Conservation (phyloP, 1,140 invertebrate species). For the Aplysia californica region DNA sequence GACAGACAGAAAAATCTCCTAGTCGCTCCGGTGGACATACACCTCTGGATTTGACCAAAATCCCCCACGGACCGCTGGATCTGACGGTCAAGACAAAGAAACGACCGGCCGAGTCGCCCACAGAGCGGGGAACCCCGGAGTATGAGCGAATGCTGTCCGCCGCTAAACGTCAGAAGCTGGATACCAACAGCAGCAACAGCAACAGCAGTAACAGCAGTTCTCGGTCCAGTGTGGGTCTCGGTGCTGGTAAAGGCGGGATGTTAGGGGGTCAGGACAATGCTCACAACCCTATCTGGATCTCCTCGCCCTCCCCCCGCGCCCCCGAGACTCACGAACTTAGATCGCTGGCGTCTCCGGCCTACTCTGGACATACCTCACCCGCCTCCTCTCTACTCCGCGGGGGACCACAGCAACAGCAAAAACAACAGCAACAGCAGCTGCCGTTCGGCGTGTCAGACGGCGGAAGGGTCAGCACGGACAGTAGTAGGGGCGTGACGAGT, state of each 20-base stretch:
- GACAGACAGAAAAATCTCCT: background rate
- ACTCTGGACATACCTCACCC: background rate
- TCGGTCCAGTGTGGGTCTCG: background rate
- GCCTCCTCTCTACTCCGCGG: background rate
- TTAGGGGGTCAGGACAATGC: background rate
- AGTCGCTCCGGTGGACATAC: background rate
- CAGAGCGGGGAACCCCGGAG: background rate
- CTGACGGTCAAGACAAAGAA: conserved; percentile 40
- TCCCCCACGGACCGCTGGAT: conserved; percentile 37
- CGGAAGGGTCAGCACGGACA: background rate
- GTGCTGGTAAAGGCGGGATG: no score
- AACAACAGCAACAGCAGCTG: background rate
- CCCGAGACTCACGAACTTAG: conserved; percentile 5
- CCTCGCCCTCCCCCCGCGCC: conserved; percentile 8
- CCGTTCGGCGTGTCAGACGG: background rate
- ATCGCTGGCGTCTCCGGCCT: conserved; percentile 2
- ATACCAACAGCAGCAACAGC: background rate
- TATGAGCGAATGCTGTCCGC: conserved; percentile 6
- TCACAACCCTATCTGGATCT: conserved; percentile 16
- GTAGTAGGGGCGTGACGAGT: background rate
- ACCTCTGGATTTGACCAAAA: conserved; percentile 37
- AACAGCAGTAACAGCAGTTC: conserved; percentile 6
- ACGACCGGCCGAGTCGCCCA: conserved; percentile 24
- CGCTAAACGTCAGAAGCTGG: conserved; percentile 17
- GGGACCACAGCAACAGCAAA: background rate